phyloP scores from a whole-genome alignment of 2,113 vertebrate genomes.

The Ptilonorhynchus violaceus region DNA sequence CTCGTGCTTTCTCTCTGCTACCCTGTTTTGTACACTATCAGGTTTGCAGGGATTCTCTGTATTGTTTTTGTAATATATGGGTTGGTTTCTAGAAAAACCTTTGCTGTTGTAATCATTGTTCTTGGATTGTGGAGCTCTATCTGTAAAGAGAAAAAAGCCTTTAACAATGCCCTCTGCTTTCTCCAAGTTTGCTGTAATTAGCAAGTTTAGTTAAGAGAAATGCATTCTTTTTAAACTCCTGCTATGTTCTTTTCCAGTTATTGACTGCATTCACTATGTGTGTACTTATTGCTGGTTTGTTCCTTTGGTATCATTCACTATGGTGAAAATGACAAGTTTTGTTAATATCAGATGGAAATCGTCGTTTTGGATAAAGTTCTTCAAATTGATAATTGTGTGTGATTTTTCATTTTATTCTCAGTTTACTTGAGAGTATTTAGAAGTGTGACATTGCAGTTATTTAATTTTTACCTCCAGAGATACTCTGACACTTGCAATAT shows the following conservation, averaged over 20 bases:
- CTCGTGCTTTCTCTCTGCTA: neutral
- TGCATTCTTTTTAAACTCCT: constrained; percentile 35
- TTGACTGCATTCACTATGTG: neutral
- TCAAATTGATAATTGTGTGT: neutral
- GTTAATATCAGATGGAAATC: neutral
- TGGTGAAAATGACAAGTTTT: constrained; percentile 41
- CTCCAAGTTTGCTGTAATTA: constrained; percentile 18
- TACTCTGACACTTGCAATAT: neutral
- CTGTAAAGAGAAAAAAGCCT: neutral
- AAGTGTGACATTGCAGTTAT: neutral
- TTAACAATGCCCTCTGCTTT: neutral
- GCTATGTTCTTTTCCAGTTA: neutral
- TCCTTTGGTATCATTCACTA: neutral
- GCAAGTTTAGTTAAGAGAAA: neutral
- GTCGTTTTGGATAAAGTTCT: constrained; percentile 54
- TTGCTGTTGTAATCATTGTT: constrained; percentile 15
- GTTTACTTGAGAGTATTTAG: neutral
- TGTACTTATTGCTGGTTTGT: neutral
- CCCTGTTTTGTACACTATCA: neutral
- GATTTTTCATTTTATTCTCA: constrained; percentile 14
- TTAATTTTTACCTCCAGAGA: neutral
- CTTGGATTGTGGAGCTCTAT: neutral
- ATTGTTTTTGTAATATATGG: constrained; percentile 22
- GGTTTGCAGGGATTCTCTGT: neutral
- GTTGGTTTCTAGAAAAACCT: constrained; percentile 19